A percentile compares a stretch with the other conserved stretches of the same genome.
Conservation (phyloP, 2,888 invertebrate species). For the Prosapia bicincta region DNA sequence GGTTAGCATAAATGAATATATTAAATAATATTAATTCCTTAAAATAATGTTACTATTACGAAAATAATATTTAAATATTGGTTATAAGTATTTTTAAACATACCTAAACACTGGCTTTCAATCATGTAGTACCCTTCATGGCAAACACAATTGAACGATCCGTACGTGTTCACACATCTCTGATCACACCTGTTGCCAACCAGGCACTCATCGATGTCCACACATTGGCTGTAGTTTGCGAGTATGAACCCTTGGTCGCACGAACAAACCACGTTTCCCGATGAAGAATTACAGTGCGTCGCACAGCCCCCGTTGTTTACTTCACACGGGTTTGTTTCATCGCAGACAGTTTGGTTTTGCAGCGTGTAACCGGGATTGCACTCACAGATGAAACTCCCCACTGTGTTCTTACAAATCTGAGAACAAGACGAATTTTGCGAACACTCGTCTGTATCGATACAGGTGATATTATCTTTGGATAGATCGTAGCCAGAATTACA, state of each 20-base stretch:
- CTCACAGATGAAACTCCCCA: conserved; percentile 13
- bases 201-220: neutral
- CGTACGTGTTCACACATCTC: neutral
- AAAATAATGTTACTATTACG: too few species aligned
- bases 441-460: neutral
- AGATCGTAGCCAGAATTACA: neutral
- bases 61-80: too few species aligned
- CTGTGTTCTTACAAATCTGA: neutral
- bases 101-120: neutral
- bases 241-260: neutral
- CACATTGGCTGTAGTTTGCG: conserved; percentile 6
- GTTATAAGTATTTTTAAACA: too few species aligned
- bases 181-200: neutral
- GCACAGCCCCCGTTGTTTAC: neutral
- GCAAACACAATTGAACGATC: neutral
- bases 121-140: neutral
- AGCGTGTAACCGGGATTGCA: conserved; percentile 6
- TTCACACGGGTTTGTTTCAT: neutral
- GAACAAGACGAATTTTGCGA: neutral
- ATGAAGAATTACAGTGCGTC: neutral
- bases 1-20: too few species aligned
- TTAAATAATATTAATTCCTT: too few species aligned
- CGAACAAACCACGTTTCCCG: neutral
- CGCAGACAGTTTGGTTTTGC: neutral
- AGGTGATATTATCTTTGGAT: neutral